Evolutionary conservation across 2,888 invertebrate genomes (phyloP), one percentile per base, ranked within the genome.

Genomic region (Nasonia oneida): DNA sequence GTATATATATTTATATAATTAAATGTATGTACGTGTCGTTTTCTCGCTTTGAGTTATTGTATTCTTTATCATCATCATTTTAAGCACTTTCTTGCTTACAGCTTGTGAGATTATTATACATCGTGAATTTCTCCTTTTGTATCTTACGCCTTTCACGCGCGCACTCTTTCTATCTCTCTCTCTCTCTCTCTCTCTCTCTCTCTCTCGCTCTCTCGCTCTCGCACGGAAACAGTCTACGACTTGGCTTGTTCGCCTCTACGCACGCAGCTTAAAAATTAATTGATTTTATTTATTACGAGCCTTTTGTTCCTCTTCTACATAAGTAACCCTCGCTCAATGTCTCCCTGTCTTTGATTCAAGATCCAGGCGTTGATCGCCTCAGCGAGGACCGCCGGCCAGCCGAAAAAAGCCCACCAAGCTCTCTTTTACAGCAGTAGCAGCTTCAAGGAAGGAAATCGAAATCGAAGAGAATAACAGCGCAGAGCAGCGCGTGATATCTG

Each of bases 1-100:
- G 83, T 84, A 87, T 89, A 86, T 87, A 75, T 86, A 77, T 87
- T 76, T 86, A 83, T 85, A 84, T 83, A 86, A 88, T 84, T 81
- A 81, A 77, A 84, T 53, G 83, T 85, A 80, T 81, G 83, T 81
- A 81, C 84, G 81, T 87, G 83, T 81, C 81, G 76, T 70, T 80
- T 81, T 76, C 67, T 81, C 84, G 74, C 50, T 81, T 82, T 74
- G 81, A 81, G 75, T 84, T 84, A 73, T 78, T 81, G 81, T 84
- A 74, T 71, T 74, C 57, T 8, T 29, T 81, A 47, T 61, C 18
- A 53, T 53, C 57, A 33, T 77, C 39, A 73, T 78, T 71, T 82
- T 83, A 86, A 86, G 84, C 86, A 86, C 81, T 84, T 84, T 83
- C 61, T 81, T 86, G 87, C 84, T 84, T 82, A 82, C 50, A 78